phyloP scores from a whole-genome alignment of 2,113 vertebrate species.

The Crotalus viridis region DNA sequence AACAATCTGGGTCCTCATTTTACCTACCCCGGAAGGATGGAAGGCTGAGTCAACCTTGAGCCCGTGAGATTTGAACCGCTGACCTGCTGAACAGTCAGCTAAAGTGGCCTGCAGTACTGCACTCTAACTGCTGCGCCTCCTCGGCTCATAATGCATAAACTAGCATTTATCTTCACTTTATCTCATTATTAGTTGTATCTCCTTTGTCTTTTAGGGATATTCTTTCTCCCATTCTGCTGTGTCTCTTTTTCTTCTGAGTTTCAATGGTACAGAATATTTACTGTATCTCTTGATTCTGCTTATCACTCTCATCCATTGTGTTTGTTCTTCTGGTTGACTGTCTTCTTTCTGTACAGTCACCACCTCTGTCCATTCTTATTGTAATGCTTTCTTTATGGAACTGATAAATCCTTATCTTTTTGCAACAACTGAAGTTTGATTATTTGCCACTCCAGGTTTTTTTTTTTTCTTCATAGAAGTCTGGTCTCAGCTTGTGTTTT shows the following conservation, averaged over 20 bases:
- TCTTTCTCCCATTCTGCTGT: not conserved
- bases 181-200: not conserved
- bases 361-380: not conserved
- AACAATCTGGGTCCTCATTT: too few relatives aligned
- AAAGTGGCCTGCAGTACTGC: too few relatives aligned
- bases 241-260: not conserved
- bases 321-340: not conserved
- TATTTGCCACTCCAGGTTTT: not conserved
- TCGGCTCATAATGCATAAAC: too few relatives aligned
- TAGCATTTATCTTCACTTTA: not conserved
- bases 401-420: not conserved
- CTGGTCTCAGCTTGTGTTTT: not conserved
- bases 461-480: not conserved
- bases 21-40: too few relatives aligned
- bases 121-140: too few relatives aligned
- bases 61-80: too few relatives aligned
- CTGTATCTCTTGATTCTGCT: not conserved
- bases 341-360: not conserved
- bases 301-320: not conserved
- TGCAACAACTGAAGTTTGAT: not conserved
- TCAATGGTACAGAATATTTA: not conserved
- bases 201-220: not conserved
- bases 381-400: not conserved
- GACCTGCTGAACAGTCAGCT: too few relatives aligned
- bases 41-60: too few relatives aligned